Conservation (phyloP, 2,797 vertebrate species). For the Uromys caudimaculatus region DNA sequence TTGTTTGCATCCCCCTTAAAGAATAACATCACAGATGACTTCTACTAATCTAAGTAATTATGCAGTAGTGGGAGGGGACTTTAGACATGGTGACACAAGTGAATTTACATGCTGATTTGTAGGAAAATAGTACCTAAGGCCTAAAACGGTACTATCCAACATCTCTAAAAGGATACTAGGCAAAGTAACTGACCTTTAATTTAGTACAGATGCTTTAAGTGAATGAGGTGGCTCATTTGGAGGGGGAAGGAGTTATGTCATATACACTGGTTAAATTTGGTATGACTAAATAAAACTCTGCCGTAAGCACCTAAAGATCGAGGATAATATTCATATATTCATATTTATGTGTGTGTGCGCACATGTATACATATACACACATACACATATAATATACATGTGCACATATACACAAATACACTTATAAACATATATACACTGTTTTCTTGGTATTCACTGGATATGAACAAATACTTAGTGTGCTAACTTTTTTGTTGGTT, state of each 20-base stretch:
- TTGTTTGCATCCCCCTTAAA: not conserved
- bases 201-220: conserved; percentile 2
- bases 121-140: not conserved
- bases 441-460: conserved; percentile 21
- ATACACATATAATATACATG: not conserved
- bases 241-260: not conserved
- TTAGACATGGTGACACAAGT: not conserved
- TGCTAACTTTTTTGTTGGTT: conserved; percentile 50
- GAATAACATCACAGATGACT: not conserved
- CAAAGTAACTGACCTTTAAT: conserved; percentile 24
- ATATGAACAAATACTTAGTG: conserved; percentile 6
- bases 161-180: not conserved
- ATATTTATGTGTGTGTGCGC: not conserved
- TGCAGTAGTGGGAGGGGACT: not conserved
- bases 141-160: not conserved
- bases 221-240: not conserved
- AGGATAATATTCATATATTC: not conserved
- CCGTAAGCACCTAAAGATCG: not conserved
- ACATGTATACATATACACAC: not conserved
- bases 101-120: conserved; percentile 38
- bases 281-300: not conserved
- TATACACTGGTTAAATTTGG: not conserved
- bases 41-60: conserved; percentile 30
- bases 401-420: not conserved
- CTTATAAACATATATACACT: not conserved